Base-by-base conservation (phyloP, 1,140 invertebrate genomes). In the Gonioctena quinquepunctata region DNA sequence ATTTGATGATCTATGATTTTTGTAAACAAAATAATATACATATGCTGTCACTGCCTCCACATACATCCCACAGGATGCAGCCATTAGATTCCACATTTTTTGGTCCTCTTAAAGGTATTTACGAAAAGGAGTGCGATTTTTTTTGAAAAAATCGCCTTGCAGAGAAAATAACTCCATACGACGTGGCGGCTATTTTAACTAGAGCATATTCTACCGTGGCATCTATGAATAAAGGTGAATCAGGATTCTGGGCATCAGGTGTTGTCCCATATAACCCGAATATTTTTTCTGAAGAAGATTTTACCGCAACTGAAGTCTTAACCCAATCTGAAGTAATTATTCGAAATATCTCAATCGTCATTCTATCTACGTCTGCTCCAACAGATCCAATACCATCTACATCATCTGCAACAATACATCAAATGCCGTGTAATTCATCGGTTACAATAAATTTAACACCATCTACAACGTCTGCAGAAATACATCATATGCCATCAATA, bases 41-140 rank as follows among this genome's bases (percentile, higher is more conserved):
- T 42, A 75, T 75, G 67, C 21, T 75, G 11, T 75, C 70, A 59
- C 18, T 75, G 54, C 16, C 71, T 64, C 63, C 70, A 77, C 33
- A 60, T 66, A 62, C 67, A 66, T 68, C 72, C 74, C 56, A 72
- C 81, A 59, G 70, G 80, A 70, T 83, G 83, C 70, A 83, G 82
- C 74, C 81, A 85, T 68, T 76, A 68, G 25, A 81, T 68, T 62
- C 76, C 16, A 72, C 65, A 8, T 77, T 81, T 66, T 81, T 69
- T 72, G 70, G 65, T n/a, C 69, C 76, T 18, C 33, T 82, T 21
- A 82, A 84, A 59, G 23, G 18, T n/a, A 22, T 73, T 62, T 61
- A 71, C 75, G 64, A 79, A 79, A 69, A 61, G n/a, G 4, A 48
- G 68, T 8, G 27, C 64, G 42, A 8, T 26, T n/a, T n/a, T n/a